Evolutionary conservation across 1,140 invertebrate genomes (phyloP), one percentile per base, ranked within the genome.

Genomic region (Alviniconcha marisindica): DNA sequence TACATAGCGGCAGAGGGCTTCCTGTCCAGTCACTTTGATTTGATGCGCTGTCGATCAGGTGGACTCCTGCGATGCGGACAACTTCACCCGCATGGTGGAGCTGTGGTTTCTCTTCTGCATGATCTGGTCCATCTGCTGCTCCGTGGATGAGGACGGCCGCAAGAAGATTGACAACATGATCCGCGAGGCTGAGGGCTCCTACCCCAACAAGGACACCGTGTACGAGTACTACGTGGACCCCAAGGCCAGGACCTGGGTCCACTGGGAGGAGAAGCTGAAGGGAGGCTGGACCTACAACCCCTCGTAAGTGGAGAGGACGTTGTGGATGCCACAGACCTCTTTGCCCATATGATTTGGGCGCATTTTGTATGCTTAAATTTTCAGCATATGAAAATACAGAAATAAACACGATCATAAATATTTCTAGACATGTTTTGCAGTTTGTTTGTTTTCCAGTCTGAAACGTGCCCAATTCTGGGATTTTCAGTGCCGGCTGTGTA

Each of bases 191-290:
- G 97, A 97, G 90, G 95, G 96, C 14, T 94, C 96, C 1, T 97
- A 97, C 92, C 96, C 97, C 0, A 94, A 97, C 36, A 96, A 96
- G 87, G 96, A 97, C 88, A 96, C 96, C 0, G 94, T 97, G 2
- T 97, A 96, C 93, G 97, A 97, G 91, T 97, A 98, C 93, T 96
- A 94, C 91, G 96, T 98, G 4, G 96, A 97, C 89, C 93, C 94
- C n/a, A 94, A 95, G 81, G 94, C 95, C 60, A 94, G 95, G 69
- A 93, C 93, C 80, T 96, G 97, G 93, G 92, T 95, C 48, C 95
- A 95, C 31, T 97, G 97, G 96, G 96, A 97, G 87, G 95, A 96
- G 84, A 95, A 95, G 92, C 93, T 97, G 81, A 94, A 94, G 15
- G 93, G 94, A 63, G 94, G 94, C 74, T 97, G 96, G 96, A 95